Evolutionary conservation across 1,140 invertebrate species (phyloP), one percentile per base, ranked within the genome.

Genomic region (Aphidius ervi): DNA sequence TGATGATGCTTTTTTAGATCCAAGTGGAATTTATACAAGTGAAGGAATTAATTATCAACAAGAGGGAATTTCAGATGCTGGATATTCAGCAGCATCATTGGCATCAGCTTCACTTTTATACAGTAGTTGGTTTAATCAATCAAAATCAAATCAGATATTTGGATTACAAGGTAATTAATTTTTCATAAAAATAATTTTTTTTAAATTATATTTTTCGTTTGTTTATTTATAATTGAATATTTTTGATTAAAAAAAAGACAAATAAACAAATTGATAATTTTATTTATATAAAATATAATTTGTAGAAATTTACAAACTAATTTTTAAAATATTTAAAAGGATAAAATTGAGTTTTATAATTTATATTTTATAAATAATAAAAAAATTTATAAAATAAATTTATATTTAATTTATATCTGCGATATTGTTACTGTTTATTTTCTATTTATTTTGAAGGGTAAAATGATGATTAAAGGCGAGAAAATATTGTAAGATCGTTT

Each of bases 21-120:
- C 47, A 48, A 48, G n/a, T 23, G 53, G n/a, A 43, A 55, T n/a
- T 55, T 55, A 55, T 23, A 9, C 53, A 9, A 20, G 9, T 7
- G 47, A n/a, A 7, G 10, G 6, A n/a, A 23, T 20, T 6, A n/a
- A 48, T 31, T 54, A 37, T n/a, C 5, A 16, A 4, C 46, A 45
- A 5, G 57, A 59, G 46, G 55, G 43, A 46, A 45, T 55, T 10
- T 46, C 71, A 5, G 69, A 73, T 59, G 58, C 72, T 7, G 65
- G 60, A 40, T 80, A 77, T 46, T 72, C 74, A 4, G 65, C 75
- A 31, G 69, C 77, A 5, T 78, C 77, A 39, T 63, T 81, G 2
- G 70, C 77, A 5, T 81, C 79, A 8, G 77, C 80, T 2, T 77
- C 79, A 0, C 64, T 82, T 9, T 70, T 82, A 39, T 82, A 81